Base-by-base conservation (phyloP, 2,113 vertebrate species). In the Pangasianodon gigas region DNA sequence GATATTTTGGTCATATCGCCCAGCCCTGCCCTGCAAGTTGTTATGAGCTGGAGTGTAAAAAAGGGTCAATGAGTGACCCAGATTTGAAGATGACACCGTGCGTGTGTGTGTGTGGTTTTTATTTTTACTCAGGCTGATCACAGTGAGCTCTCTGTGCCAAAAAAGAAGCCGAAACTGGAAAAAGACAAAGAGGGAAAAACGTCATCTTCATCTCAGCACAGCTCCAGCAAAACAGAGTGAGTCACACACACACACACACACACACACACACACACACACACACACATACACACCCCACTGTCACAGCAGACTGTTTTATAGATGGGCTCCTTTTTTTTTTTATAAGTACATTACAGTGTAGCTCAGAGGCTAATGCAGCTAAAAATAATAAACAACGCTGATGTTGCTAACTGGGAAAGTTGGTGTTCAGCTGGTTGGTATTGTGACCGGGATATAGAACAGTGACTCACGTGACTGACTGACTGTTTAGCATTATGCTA, bases 131-230 rank as follows among this genome's bases (percentile, higher is more conserved):
- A 97, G 95, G 91, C 90, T 4, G 94, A 95, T 89, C 91, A 90
- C 56, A 90, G 86, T 14, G 93, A 91, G 85, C 94, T 93, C 91
- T 89, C 88, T 75, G 88, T 86, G 80, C 94, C 95, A 56, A 94
- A 88, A 89, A 98, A 97, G 94, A 97, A 96, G 92, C 93, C 41
- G 0, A 97, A 94, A 91, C 91, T 93, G 86, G 95, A 95, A 84
- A 96, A 96, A 89, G 94, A 83, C 81, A 83, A 26, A 84, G 82
- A 94, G 74, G 44, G 81, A 62, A 96, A 96, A 89, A 56, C 69
- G 0, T 90, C 89, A 8, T 75, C 88, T 77, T 95, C 95, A 86
- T 89, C 87, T 89, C 88, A 44, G 80, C 56, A 58, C 41, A 92
- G 93, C 83, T 93, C 93, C 46, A 52, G 7, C 89, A 96, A 95